These are phyloP conservation scores for Napeogenes inachia DNA, from an alignment of 2,888 invertebrate genomes.

Conservation along the genomic window DNA sequence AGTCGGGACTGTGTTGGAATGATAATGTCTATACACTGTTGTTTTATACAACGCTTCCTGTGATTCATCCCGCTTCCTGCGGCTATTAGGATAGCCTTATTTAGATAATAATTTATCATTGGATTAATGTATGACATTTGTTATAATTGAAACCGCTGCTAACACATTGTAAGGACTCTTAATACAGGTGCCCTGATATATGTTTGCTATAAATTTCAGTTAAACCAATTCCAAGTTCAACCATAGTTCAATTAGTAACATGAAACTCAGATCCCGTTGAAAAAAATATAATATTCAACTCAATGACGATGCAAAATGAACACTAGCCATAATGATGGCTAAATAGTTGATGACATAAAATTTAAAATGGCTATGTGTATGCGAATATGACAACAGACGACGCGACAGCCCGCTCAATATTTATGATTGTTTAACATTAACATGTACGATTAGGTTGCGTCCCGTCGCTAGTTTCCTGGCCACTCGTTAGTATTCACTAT, in stretches of 20 bases:
- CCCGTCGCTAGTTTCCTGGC: constrained; percentile 42
- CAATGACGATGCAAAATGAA: no score
- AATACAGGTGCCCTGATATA: no score
- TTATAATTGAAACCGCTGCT: constrained; percentile 8
- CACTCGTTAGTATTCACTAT: constrained; percentile 43
- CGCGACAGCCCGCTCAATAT: constrained; percentile 10
- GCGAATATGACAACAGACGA: background rate
- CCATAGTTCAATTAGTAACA: no score
- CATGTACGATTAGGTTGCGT: constrained; percentile 23
- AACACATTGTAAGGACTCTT: background rate
- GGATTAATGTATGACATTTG: constrained; percentile 17
- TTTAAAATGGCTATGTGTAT: background rate
- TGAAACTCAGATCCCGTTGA: no score
- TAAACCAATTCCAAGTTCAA: no score
- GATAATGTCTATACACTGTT: constrained; percentile 22
- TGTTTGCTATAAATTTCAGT: no score
- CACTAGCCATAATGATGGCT: no score
- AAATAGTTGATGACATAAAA: background rate
- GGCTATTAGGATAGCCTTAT: constrained; percentile 26
- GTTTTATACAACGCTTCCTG: constrained; percentile 27
- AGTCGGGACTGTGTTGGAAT: constrained; percentile 25
- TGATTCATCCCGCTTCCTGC: constrained; percentile 32
- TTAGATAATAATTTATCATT: constrained; percentile 23
- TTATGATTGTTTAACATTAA: constrained; percentile 21
- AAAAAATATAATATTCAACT: no score